phyloP scores from a whole-genome alignment of 2,888 invertebrate species.

The Eledona agricola region DNA sequence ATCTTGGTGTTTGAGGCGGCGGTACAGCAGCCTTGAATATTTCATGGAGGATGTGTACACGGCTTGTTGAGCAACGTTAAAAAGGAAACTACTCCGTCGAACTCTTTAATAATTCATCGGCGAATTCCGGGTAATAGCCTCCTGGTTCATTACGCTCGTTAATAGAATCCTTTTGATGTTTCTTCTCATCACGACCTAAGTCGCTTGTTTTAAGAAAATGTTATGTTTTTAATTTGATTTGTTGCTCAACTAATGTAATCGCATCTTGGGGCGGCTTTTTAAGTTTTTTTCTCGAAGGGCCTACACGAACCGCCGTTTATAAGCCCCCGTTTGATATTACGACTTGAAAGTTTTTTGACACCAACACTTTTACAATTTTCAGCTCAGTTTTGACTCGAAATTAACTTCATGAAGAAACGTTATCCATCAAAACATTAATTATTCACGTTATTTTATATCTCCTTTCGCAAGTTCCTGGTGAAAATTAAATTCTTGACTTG shows the following conservation, averaged over 20 bases:
- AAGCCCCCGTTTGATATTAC: slow-evolving; percentile 47
- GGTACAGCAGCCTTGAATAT: slow-evolving; percentile 19
- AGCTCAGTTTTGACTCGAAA: slow-evolving; percentile 36
- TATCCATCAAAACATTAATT: slow-evolving; percentile 50
- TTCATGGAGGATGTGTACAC: slow-evolving; percentile 21
- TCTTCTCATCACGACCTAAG: slow-evolving; percentile 3
- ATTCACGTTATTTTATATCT: slow-evolving; percentile 45
- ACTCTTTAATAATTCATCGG: slow-evolving; percentile 33
- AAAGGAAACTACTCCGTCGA: slow-evolving; percentile 28
- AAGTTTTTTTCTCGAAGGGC: slow-evolving; percentile 45
- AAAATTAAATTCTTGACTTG: slow-evolving; percentile 33
- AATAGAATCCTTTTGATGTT: slow-evolving; percentile 31
- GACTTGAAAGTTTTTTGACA: slow-evolving; percentile 44
- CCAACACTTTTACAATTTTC: slow-evolving; percentile 42
- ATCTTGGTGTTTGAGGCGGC: background rate
- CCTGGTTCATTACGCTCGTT: slow-evolving; percentile 24
- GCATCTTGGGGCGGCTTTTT: no score
- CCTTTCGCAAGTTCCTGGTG: slow-evolving; percentile 30
- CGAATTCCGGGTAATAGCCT: slow-evolving; percentile 14
- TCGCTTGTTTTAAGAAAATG: slow-evolving; percentile 18
- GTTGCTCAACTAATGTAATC: no score
- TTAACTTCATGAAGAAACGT: slow-evolving; percentile 44
- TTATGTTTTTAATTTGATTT: slow-evolving; percentile 32
- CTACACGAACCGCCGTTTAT: slow-evolving; percentile 41
- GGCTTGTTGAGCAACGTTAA: slow-evolving; percentile 22